Percentiles rank a stretch among this genome's conserved stretches.
These are phyloP conservation scores for Sardina pilchardus DNA, from an alignment of 2,113 vertebrate genomes.

Conservation along the genomic window DNA sequence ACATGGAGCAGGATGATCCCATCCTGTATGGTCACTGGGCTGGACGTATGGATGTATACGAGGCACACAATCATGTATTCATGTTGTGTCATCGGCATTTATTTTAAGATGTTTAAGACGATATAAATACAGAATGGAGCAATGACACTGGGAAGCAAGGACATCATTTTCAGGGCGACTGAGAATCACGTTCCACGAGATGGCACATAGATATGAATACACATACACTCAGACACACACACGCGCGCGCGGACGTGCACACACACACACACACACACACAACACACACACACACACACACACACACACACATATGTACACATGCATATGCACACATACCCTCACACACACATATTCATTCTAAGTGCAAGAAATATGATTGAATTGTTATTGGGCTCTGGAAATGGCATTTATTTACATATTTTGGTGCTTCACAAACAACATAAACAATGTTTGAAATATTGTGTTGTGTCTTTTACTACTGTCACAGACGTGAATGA, in stretches of 20 bases:
- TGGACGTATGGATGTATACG: background rate
- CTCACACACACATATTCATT: slow-evolving; percentile 9
- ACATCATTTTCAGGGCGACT: background rate
- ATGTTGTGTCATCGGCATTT: background rate
- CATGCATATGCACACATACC: background rate
- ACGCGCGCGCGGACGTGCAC: no score
- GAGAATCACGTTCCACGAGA: background rate
- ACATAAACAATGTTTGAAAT: background rate
- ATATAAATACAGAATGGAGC: background rate
- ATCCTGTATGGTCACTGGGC: background rate
- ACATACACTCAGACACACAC: background rate
- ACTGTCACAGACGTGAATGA: background rate
- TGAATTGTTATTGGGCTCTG: background rate
- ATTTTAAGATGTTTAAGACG: no score
- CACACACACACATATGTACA: background rate
- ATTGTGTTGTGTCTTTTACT: background rate
- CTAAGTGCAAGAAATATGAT: background rate
- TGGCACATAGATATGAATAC: background rate
- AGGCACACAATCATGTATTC: background rate
- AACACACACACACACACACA: background rate
- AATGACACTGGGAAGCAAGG: background rate
- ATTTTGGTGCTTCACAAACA: background rate
- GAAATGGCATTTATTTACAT: background rate
- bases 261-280: background rate
- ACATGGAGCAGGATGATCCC: no score